Conservation (phyloP, 2,113 vertebrate genomes). For the Forbesichthys agassizii region DNA sequence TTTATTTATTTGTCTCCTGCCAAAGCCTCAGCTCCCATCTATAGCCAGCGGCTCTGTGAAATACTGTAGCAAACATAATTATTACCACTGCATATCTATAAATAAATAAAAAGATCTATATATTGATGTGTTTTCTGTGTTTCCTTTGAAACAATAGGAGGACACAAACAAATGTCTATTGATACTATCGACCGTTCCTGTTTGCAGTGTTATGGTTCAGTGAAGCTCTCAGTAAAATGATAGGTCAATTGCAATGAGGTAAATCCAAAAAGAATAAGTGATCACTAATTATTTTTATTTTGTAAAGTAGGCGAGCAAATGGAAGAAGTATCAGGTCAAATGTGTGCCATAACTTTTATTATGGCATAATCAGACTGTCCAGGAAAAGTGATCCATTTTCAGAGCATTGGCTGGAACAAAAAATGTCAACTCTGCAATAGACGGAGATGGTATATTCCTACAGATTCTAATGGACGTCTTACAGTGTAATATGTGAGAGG, state of each 20-base stretch:
- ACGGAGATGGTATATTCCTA: constrained; percentile 13
- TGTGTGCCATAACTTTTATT: constrained; percentile 1
- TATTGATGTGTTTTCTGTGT: not conserved
- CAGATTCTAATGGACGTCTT: constrained; percentile 1
- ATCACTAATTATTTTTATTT: constrained; percentile 8
- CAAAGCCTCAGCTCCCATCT: constrained; percentile 16
- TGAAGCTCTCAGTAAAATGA: not conserved
- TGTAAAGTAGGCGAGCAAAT: constrained; percentile 4
- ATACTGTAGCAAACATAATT: constrained; percentile 6
- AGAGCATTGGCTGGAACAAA: constrained; percentile 24
- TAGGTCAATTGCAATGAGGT: not conserved
- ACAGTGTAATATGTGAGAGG: not conserved
- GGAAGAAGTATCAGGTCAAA: constrained; percentile 14
- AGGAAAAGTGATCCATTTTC: constrained; percentile 27
- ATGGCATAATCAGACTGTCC: constrained; percentile 22
- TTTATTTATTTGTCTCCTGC: constrained; percentile 9
- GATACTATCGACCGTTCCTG: not conserved
- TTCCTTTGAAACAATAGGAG: not conserved
- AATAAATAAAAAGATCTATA: constrained; percentile 37
- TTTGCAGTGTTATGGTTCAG: not conserved
- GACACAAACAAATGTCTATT: too few relatives aligned
- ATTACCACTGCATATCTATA: constrained; percentile 9
- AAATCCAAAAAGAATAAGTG: not conserved
- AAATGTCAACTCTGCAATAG: constrained; percentile 5
- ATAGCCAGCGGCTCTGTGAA: constrained; percentile 20